A percentile compares a stretch with the other conserved stretches of the same genome.
Conservation (phyloP, 2,888 invertebrate genomes). For the Tachystola acroxantha region DNA sequence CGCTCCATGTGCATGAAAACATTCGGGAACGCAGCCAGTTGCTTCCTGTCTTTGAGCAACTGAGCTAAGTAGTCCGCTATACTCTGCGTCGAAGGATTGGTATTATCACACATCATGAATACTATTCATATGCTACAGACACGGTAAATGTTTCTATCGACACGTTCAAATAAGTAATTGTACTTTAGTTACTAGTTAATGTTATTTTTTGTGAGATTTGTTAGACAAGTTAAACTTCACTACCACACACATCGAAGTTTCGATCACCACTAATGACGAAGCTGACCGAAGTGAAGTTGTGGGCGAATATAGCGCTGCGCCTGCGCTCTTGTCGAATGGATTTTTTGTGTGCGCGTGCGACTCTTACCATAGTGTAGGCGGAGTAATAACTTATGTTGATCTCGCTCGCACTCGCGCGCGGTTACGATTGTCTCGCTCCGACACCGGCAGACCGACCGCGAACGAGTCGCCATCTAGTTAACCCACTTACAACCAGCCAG, state of each 20-base stretch:
- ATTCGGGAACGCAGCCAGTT: conserved; percentile 99
- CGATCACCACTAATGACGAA: conserved; percentile 75
- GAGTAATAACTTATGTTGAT: conserved; percentile 57
- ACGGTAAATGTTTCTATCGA: conserved; percentile 66
- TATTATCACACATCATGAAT: conserved; percentile 77
- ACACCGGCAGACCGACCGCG: conserved; percentile 29
- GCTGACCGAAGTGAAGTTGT: conserved; percentile 76
- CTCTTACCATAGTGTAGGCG: conserved; percentile 68
- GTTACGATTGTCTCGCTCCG: conserved; percentile 30
- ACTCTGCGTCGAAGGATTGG: conserved; percentile 91
- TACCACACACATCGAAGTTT: conserved; percentile 75
- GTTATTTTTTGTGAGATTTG: conserved; percentile 74
- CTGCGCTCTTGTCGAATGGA: conserved; percentile 63
- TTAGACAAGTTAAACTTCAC: conserved; percentile 77
- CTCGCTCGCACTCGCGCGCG: conserved; percentile 42
- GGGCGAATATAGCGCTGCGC: conserved; percentile 73
- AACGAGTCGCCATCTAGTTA: conserved; percentile 63
- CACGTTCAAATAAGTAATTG: conserved; percentile 63
- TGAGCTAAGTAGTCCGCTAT: conserved; percentile 99
- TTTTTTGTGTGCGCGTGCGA: conserved; percentile 74
- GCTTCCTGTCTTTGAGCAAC: conserved; percentile 99
- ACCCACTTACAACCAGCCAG: conserved; percentile 38
- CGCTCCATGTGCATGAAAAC: conserved; percentile 99
- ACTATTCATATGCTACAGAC: conserved; percentile 55
- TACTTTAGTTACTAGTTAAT: conserved; percentile 73